Conservation (phyloP, 2,113 vertebrate genomes). For the Myxocyprinus asiaticus region DNA sequence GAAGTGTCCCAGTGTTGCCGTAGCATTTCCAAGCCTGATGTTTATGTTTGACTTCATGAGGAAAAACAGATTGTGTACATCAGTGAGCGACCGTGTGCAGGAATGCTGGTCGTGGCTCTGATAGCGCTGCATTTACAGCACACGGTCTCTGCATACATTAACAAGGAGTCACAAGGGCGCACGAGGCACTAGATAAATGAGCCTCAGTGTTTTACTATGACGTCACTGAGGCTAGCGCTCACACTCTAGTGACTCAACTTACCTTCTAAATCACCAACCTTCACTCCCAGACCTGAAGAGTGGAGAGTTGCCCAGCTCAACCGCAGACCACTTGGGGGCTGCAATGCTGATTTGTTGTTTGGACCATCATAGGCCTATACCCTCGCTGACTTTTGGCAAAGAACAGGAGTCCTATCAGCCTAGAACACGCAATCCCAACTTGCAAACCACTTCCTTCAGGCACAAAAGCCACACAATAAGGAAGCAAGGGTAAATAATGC, state of each 20-base stretch:
- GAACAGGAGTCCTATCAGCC: not conserved
- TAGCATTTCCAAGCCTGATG: slow-evolving; percentile 12
- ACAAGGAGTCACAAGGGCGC: slow-evolving; percentile 6
- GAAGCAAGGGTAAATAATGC: too few species aligned
- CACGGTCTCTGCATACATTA: slow-evolving; percentile 49
- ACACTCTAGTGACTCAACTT: slow-evolving; percentile 37
- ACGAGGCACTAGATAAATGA: slow-evolving; percentile 43
- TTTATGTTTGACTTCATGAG: slow-evolving; percentile 31
- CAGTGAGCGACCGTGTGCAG: slow-evolving; percentile 48
- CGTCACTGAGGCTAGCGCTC: slow-evolving; percentile 33
- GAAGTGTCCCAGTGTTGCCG: not conserved
- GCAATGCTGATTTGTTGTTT: not conserved
- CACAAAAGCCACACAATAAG: not conserved
- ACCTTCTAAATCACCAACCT: slow-evolving; percentile 3
- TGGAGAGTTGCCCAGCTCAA: not conserved
- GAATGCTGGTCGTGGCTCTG: slow-evolving; percentile 35
- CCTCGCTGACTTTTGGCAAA: not conserved
- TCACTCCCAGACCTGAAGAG: not conserved
- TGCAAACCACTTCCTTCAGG: not conserved
- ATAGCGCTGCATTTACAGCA: slow-evolving; percentile 43
- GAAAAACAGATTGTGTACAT: slow-evolving; percentile 7
- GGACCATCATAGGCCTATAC: not conserved
- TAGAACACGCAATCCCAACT: not conserved
- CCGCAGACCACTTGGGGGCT: not conserved
- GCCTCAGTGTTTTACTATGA: slow-evolving; percentile 49